Percentiles rank a stretch among this genome's conserved stretches.
phyloP scores from a whole-genome alignment of 2,888 invertebrate species.

The Leucania comma region DNA sequence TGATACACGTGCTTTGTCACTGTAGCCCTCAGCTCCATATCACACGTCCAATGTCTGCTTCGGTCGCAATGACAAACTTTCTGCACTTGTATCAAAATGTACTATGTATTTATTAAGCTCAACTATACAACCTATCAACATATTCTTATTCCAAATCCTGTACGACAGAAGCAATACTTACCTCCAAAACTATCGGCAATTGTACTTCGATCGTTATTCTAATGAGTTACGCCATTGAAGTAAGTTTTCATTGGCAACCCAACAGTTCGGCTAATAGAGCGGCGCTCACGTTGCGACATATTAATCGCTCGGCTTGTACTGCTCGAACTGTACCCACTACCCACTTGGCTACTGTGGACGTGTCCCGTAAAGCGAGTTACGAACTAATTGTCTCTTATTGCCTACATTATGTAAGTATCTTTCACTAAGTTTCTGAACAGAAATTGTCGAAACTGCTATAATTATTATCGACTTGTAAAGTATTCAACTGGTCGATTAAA shows the following conservation, averaged over 20 bases:
- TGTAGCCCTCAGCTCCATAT: too few species aligned
- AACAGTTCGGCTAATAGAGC: conserved; percentile 53
- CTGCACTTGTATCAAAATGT: too few species aligned
- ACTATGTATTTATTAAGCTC: background rate
- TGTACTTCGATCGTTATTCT: conserved; percentile 48
- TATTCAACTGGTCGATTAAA: too few species aligned
- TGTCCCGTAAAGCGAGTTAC: conserved; percentile 37
- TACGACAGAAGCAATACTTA: conserved; percentile 41
- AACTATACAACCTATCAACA: background rate
- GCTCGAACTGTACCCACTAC: conserved; percentile 39
- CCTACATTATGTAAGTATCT: conserved; percentile 2
- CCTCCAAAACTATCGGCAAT: conserved; percentile 36
- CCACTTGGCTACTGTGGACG: conserved; percentile 43
- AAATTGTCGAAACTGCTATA: background rate
- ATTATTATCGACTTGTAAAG: too few species aligned
- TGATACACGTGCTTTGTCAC: too few species aligned
- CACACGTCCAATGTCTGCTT: too few species aligned
- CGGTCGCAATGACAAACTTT: too few species aligned
- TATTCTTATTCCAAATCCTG: conserved; percentile 17
- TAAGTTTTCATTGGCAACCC: conserved; percentile 60
- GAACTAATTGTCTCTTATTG: conserved; percentile 35
- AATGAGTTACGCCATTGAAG: conserved; percentile 53
- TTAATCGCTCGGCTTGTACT: conserved; percentile 57
- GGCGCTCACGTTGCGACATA: conserved; percentile 43
- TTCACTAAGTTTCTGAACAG: background rate